phyloP scores from a whole-genome alignment of 2,797 vertebrate species.

The Xiphorhynchus erythropygius region DNA sequence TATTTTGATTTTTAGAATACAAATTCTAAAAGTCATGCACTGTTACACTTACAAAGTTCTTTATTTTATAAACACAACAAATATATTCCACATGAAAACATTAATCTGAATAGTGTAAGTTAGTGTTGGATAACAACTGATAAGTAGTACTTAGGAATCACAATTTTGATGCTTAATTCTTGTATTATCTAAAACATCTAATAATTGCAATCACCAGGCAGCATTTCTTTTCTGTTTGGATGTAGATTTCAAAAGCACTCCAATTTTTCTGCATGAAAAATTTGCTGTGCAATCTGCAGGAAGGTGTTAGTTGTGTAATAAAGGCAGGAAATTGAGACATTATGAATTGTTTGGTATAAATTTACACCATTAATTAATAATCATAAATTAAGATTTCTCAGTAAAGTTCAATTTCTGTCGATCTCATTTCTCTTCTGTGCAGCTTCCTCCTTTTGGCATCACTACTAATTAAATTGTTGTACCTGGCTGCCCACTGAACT shows the following conservation, averaged over 20 bases:
- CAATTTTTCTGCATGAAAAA: not conserved
- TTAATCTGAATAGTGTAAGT: not conserved
- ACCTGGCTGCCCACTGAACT: not conserved
- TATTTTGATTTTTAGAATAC: not conserved
- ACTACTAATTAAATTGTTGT: not conserved
- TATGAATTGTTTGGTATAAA: not conserved
- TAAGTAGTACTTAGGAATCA: not conserved
- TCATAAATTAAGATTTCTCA: not conserved
- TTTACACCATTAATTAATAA: not conserved
- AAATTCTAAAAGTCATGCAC: not conserved
- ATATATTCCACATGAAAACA: not conserved
- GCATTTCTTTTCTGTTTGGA: not conserved
- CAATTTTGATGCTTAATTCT: not conserved
- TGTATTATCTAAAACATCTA: not conserved
- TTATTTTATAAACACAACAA: not conserved
- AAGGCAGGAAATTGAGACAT: not conserved
- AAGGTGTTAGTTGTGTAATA: not conserved
- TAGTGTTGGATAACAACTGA: not conserved
- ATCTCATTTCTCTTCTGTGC: not conserved
- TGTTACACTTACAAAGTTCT: not conserved
- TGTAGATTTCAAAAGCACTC: not conserved
- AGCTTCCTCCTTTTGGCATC: not conserved
- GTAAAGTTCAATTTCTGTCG: not conserved
- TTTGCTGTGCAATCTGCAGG: not conserved
- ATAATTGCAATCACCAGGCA: not conserved